phyloP scores from a whole-genome alignment of 1,140 invertebrate genomes.

The Rhopalosiphum maidis region DNA sequence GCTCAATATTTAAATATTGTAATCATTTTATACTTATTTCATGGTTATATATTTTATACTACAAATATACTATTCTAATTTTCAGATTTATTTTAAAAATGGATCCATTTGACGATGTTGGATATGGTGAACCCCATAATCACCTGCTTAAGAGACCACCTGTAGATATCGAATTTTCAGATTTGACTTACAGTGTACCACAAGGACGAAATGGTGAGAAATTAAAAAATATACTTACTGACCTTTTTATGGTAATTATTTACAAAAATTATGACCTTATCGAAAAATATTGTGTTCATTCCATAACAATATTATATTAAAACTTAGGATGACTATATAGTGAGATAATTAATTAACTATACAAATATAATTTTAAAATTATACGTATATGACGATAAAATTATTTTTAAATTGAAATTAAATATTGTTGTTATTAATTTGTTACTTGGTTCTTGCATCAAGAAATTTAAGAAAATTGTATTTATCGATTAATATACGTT shows the following conservation, averaged over 20 bases:
- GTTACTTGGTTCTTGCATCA: not conserved
- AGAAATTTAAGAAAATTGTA: not conserved
- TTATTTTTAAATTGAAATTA: not conserved
- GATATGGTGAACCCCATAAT: slow-evolving; percentile 37
- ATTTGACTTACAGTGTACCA: slow-evolving; percentile 84
- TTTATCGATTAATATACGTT: not conserved
- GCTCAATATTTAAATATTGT: not conserved
- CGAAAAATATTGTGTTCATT: not conserved
- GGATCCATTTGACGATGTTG: slow-evolving; percentile 37
- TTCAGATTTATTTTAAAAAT: slow-evolving; percentile 40
- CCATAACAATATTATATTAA: not conserved
- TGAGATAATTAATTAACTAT: not conserved
- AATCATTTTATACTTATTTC: not conserved
- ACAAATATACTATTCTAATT: not conserved
- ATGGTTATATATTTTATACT: not conserved
- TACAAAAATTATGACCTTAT: not conserved
- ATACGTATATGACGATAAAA: not conserved
- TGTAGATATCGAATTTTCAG: slow-evolving; percentile 85
- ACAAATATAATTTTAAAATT: not conserved
- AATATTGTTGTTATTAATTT: not conserved
- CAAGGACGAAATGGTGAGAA: slow-evolving; percentile 70
- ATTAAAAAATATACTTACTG: not conserved
- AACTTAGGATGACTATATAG: not conserved
- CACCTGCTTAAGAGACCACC: slow-evolving; percentile 80
- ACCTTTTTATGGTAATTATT: not conserved